Percentiles rank a stretch among this genome's conserved stretches.
phyloP scores from a whole-genome alignment of 2,888 invertebrate genomes.

The Lottia scabra region DNA sequence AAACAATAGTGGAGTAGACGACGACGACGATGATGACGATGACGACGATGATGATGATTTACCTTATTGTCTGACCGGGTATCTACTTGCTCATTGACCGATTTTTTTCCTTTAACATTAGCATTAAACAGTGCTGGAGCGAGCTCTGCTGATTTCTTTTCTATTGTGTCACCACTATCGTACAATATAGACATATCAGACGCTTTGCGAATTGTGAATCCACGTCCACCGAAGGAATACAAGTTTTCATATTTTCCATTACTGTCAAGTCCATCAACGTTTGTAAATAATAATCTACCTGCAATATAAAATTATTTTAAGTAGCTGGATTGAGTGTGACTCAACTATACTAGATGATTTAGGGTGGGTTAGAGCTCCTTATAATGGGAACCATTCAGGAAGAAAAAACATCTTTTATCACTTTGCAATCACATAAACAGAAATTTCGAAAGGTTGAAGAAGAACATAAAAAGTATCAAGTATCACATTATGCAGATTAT shows the following conservation, averaged over 20 bases:
- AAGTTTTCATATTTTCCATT: conserved; percentile 17
- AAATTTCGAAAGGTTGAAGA: too few species aligned
- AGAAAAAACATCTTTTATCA: too few species aligned
- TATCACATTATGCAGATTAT: too few species aligned
- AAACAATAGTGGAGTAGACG: too few species aligned
- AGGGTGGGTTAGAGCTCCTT: too few species aligned
- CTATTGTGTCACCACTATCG: conserved; percentile 33
- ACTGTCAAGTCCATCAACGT: conserved; percentile 19
- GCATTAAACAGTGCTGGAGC: conserved; percentile 29
- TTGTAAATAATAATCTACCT: conserved; percentile 24
- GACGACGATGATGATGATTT: too few species aligned
- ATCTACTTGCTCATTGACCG: conserved; percentile 18
- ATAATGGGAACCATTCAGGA: too few species aligned
- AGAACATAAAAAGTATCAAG: too few species aligned
- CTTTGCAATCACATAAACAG: too few species aligned
- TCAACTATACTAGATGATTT: too few species aligned
- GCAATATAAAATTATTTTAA: neutral
- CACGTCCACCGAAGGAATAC: conserved; percentile 34
- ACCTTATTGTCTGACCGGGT: conserved; percentile 32
- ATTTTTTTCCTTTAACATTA: conserved; percentile 2
- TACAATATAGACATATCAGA: conserved; percentile 24
- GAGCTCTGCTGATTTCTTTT: conserved; percentile 13
- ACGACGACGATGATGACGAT: too few species aligned
- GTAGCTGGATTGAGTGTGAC: too few species aligned
- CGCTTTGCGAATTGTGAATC: conserved; percentile 29